phyloP scores from a whole-genome alignment of 2,888 invertebrate species.

The Mythimna lalbum region DNA sequence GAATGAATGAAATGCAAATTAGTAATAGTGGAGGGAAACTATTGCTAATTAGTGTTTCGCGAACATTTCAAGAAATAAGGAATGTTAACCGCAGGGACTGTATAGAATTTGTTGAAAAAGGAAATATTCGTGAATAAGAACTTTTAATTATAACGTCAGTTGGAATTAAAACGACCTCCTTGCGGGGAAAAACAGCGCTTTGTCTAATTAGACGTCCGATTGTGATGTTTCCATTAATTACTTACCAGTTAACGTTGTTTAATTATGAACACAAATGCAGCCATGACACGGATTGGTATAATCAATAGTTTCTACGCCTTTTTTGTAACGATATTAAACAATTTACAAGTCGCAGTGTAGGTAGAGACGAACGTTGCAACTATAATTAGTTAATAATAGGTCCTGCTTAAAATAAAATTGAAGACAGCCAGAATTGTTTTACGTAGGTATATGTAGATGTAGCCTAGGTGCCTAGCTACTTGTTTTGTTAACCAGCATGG shows the following conservation, averaged over 20 bases:
- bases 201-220: constrained; percentile 53
- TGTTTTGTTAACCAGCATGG: not conserved
- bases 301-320: constrained; percentile 24
- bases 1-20: constrained; percentile 31
- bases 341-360: constrained; percentile 8
- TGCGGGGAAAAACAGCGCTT: constrained; percentile 46
- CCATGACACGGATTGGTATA: constrained; percentile 60
- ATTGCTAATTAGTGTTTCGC: constrained; percentile 35
- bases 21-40: constrained; percentile 8
- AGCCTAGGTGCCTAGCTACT: not conserved
- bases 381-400: not conserved
- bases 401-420: not conserved
- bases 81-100: constrained; percentile 38
- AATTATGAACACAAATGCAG: constrained; percentile 46
- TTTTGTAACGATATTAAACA: constrained; percentile 1
- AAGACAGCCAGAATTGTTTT: not conserved
- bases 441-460: not conserved
- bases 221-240: constrained; percentile 54
- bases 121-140: constrained; percentile 43
- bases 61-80: constrained; percentile 35
- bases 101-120: constrained; percentile 52
- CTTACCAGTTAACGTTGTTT: constrained; percentile 47
- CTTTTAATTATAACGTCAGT: constrained; percentile 50
- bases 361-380: constrained; percentile 8
- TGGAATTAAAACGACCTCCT: constrained; percentile 44